phyloP scores from a whole-genome alignment of 2,797 vertebrate species.

The Coccyzus lansbergi region DNA sequence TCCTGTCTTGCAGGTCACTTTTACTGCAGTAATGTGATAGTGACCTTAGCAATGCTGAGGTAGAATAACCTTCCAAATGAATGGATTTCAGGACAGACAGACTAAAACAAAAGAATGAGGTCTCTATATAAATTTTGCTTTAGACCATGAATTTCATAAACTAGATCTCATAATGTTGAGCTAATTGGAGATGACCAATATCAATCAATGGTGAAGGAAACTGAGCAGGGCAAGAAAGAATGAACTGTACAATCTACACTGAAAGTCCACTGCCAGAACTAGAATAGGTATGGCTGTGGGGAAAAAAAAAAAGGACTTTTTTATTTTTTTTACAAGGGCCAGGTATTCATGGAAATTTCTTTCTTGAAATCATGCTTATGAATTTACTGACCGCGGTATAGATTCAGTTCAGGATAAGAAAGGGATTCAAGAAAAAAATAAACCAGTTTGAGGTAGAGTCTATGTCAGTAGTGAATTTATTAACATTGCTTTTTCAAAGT shows the following conservation, averaged over 20 bases:
- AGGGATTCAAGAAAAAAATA: not conserved
- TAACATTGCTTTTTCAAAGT: not conserved
- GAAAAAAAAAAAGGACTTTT: not conserved
- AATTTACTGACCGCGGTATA: not conserved
- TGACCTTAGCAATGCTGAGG: too few species aligned
- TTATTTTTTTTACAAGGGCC: not conserved
- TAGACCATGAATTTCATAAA: too few species aligned
- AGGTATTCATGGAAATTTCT: not conserved
- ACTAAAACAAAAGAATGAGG: too few species aligned
- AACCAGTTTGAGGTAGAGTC: not conserved
- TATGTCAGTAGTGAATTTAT: not conserved
- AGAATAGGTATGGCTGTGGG: not conserved
- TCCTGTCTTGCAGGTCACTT: too few species aligned
- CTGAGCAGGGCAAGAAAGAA: not conserved
- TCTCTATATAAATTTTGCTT: too few species aligned
- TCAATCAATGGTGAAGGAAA: not conserved
- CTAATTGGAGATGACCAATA: not conserved
- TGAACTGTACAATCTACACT: not conserved
- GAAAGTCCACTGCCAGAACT: not conserved
- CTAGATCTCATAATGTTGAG: not conserved
- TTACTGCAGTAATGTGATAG: too few species aligned
- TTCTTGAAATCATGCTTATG: not conserved
- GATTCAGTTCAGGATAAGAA: not conserved
- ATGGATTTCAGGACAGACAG: too few species aligned
- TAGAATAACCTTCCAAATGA: too few species aligned